Evolutionary conservation across 2,888 invertebrate species (phyloP).

Genomic region (Macrophya alboannulata): DNA sequence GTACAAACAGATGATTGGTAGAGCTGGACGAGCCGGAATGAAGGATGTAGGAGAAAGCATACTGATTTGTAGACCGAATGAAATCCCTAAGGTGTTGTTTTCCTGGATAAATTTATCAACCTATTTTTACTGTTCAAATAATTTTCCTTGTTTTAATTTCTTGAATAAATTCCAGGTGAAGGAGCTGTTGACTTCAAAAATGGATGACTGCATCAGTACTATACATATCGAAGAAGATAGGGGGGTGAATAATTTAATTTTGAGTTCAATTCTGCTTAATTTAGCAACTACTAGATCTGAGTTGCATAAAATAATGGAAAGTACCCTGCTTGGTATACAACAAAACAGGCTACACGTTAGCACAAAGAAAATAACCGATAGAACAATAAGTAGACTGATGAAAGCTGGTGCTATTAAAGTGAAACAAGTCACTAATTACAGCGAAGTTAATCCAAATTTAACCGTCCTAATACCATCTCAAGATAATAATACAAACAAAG

Average conservation of each 20-base stretch:
- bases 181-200: slow-evolving; percentile 83
- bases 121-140: background rate
- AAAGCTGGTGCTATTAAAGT: slow-evolving; percentile 80
- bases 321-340: slow-evolving; percentile 87
- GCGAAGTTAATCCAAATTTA: slow-evolving; percentile 67
- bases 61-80: slow-evolving; percentile 86
- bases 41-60: slow-evolving; percentile 93
- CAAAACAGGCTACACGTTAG: slow-evolving; percentile 79
- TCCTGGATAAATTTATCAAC: background rate
- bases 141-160: background rate
- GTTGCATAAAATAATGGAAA: slow-evolving; percentile 82
- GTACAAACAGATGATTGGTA: slow-evolving; percentile 98
- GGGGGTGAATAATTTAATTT: slow-evolving; percentile 84
- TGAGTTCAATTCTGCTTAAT: slow-evolving; percentile 87
- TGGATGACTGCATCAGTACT: slow-evolving; percentile 86
- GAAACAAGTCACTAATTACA: slow-evolving; percentile 63
- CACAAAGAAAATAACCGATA: slow-evolving; percentile 79
- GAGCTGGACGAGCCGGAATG: slow-evolving; percentile 96
- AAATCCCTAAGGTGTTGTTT: slow-evolving; percentile 81
- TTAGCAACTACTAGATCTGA: slow-evolving; percentile 83
- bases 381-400: slow-evolving; percentile 79
- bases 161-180: slow-evolving; percentile 77
- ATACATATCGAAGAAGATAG: slow-evolving; percentile 82
- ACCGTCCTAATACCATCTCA: slow-evolving; percentile 75
- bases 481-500: slow-evolving; percentile 60